Evolutionary conservation across 2,888 invertebrate genomes (phyloP).

Genomic region (Drosophila subquinaria): DNA sequence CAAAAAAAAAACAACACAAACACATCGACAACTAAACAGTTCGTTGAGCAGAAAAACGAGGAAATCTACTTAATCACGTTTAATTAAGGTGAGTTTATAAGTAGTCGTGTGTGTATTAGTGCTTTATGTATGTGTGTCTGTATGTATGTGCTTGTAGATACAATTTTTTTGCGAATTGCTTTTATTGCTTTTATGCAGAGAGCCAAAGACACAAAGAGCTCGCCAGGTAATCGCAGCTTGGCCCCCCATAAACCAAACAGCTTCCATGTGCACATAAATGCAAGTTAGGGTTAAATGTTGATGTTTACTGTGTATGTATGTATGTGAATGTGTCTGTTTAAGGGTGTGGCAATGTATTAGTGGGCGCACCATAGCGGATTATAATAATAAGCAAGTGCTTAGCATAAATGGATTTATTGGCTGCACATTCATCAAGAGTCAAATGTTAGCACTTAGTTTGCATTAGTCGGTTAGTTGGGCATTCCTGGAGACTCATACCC

Average conservation of each 20-base stretch:
- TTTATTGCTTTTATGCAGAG: conserved; percentile 70
- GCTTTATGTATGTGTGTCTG: conserved; percentile 5
- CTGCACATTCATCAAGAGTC: conserved; percentile 77
- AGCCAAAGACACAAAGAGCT: conserved; percentile 67
- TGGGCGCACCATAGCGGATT: conserved; percentile 58
- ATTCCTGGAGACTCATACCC: conserved; percentile 10
- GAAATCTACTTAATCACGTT: conserved; percentile 82
- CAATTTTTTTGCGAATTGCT: conserved; percentile 68
- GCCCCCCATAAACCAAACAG: conserved; percentile 52
- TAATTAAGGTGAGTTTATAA: conserved; percentile 82
- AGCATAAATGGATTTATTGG: conserved; percentile 77
- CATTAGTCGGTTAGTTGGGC: conserved; percentile 54
- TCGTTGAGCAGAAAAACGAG: conserved; percentile 78
- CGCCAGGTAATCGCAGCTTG: conserved; percentile 69
- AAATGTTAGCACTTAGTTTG: conserved; percentile 65
- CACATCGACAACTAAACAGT: conserved; percentile 77
- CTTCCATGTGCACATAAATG: conserved; percentile 74
- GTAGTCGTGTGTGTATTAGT: conserved; percentile 57
- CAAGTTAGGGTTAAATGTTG: conserved; percentile 79
- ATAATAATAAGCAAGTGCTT: conserved; percentile 81
- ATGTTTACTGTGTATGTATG: conserved; percentile 38
- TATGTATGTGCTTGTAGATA: conserved; percentile 39
- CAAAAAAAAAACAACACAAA: conserved; percentile 24
- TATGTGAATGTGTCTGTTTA: conserved; percentile 10
- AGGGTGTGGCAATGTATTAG: conserved; percentile 14